Percentiles rank a stretch among this genome's conserved stretches.
phyloP scores from a whole-genome alignment of 1,140 invertebrate species.

The Chelonus insularis region DNA sequence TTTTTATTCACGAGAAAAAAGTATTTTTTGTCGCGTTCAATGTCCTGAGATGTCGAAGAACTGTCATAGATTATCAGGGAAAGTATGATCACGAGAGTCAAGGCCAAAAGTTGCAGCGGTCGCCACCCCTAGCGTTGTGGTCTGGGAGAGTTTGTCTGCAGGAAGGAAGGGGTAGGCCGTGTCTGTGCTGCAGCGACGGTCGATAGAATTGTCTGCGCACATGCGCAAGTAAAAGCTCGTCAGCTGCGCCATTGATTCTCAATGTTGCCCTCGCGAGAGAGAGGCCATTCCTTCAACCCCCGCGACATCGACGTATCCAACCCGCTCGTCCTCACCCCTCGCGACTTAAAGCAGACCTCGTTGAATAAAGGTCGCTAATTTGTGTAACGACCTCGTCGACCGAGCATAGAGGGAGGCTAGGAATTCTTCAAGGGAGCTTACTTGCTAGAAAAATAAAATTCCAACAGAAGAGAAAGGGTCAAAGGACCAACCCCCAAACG shows the following conservation, averaged over 20 bases:
- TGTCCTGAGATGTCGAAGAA: neutral
- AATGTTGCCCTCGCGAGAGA: constrained; percentile 2
- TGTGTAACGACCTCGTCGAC: constrained; percentile 31
- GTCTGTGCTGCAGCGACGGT: constrained; percentile 54
- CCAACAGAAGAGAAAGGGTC: neutral
- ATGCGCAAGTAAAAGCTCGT: constrained; percentile 47
- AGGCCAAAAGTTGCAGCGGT: constrained; percentile 36
- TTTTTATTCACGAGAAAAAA: too few relatives aligned
- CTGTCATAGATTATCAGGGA: constrained; percentile 16
- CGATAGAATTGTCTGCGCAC: constrained; percentile 58
- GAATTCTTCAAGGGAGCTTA: constrained; percentile 7
- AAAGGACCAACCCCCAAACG: neutral
- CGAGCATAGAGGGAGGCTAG: neutral
- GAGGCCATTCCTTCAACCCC: constrained; percentile 12
- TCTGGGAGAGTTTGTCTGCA: constrained; percentile 17
- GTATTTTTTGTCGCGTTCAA: neutral
- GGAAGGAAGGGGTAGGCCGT: constrained; percentile 51
- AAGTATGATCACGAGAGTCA: constrained; percentile 31
- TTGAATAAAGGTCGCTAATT: constrained; percentile 46
- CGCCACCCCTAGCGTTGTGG: constrained; percentile 24
- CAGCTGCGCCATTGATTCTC: constrained; percentile 56
- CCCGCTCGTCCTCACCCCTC: neutral
- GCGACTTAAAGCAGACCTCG: constrained; percentile 51
- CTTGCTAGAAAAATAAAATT: neutral
- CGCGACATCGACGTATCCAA: neutral